A percentile compares a stretch with the other conserved stretches of the same genome.
phyloP scores from a whole-genome alignment of 2,888 invertebrate genomes.

The Caenorhabditis becei region DNA sequence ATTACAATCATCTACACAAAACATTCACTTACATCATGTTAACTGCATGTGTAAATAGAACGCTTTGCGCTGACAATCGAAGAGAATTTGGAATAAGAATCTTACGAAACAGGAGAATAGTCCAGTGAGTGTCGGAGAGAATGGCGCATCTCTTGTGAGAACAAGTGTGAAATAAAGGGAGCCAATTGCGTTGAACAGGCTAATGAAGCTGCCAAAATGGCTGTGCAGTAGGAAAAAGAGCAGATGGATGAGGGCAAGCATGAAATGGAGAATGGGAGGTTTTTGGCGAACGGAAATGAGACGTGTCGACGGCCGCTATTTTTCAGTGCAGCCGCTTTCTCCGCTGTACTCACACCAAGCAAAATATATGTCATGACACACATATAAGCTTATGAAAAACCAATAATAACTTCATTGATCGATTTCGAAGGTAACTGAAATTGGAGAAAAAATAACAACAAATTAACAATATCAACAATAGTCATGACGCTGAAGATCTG shows the following conservation, averaged over 20 bases:
- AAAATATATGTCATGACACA: too few species aligned
- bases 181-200: slow-evolving; percentile 7
- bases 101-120: too few species aligned
- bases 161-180: slow-evolving; percentile 6
- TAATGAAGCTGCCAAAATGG: slow-evolving; percentile 23
- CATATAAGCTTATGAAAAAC: too few species aligned
- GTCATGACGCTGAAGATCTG: too few species aligned
- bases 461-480: too few species aligned
- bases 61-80: slow-evolving; percentile 10
- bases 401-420: too few species aligned
- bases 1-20: slow-evolving; percentile 2
- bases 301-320: slow-evolving; percentile 26
- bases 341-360: too few species aligned
- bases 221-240: slow-evolving; percentile 23
- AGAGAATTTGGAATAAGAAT: background rate
- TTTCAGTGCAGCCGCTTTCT: background rate
- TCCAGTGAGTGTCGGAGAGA: too few species aligned
- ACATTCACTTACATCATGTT: slow-evolving; percentile 45
- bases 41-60: slow-evolving; percentile 14
- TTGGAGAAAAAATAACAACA: too few species aligned
- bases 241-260: slow-evolving; percentile 1
- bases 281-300: slow-evolving; percentile 40
- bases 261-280: slow-evolving; percentile 23
- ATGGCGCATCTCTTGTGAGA: too few species aligned
- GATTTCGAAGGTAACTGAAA: too few species aligned